Evolutionary conservation across 2,113 vertebrate species (phyloP).

Genomic region (Bubalus kerabau): DNA sequence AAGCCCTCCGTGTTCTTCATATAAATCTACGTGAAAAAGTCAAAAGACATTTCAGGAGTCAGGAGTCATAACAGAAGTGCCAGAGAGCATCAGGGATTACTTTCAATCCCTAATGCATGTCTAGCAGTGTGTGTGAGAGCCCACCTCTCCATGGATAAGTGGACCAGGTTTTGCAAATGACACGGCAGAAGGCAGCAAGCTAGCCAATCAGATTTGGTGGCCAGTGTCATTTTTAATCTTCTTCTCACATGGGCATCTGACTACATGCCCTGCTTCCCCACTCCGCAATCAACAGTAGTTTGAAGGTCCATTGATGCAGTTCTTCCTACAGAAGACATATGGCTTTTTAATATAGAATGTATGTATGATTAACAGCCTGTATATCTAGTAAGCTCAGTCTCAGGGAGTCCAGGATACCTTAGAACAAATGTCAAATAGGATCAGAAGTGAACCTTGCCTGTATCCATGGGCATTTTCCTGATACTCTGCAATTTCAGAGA

Average conservation of each 20-base stretch:
- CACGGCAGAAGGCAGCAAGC: background rate
- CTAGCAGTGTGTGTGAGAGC: background rate
- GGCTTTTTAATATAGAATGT: background rate
- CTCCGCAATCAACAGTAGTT: background rate
- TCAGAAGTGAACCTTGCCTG: background rate
- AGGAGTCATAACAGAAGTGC: background rate
- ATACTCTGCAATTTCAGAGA: conserved; percentile 3
- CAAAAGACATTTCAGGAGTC: background rate
- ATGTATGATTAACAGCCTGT: background rate
- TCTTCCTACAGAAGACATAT: background rate
- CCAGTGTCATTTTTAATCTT: background rate
- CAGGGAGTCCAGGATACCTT: background rate
- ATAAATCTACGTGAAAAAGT: background rate
- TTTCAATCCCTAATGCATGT: background rate
- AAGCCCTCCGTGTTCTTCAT: background rate
- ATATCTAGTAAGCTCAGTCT: background rate
- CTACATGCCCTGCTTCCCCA: background rate
- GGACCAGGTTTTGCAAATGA: background rate
- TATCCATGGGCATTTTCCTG: background rate
- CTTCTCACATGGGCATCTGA: background rate
- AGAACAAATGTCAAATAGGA: background rate
- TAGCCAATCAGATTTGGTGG: background rate
- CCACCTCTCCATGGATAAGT: background rate
- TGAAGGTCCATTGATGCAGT: background rate
- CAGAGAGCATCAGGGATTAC: background rate